Evolutionary conservation across 2,888 invertebrate genomes (phyloP).

Genomic region (Oscheius sp.): DNA sequence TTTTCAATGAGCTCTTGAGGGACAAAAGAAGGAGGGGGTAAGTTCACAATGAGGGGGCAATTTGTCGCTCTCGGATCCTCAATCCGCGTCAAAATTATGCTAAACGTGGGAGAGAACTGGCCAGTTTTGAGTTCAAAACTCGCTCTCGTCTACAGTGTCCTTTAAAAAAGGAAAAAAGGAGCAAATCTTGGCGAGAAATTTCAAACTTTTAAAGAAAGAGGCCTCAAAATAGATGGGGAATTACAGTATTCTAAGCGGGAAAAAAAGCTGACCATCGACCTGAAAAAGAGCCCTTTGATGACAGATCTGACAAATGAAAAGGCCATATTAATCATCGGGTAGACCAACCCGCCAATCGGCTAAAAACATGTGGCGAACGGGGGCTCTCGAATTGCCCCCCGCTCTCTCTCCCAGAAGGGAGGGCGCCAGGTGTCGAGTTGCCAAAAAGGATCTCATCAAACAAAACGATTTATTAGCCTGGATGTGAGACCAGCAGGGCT

Average conservation of each 20-base stretch:
- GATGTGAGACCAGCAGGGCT: no score
- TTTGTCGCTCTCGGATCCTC: no score
- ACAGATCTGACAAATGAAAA: not conserved
- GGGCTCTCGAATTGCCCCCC: not conserved
- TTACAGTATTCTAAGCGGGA: not conserved
- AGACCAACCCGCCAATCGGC: not conserved
- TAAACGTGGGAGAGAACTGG: no score
- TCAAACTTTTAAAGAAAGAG: no score
- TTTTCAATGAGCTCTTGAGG: not conserved
- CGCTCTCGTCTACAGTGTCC: no score
- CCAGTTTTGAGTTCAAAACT: no score
- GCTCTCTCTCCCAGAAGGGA: not conserved
- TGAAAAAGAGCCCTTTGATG: no score
- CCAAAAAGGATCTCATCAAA: not conserved
- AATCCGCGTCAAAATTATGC: no score
- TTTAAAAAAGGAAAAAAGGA: no score
- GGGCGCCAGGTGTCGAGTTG: not conserved
- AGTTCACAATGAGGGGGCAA: not conserved
- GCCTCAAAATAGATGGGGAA: not conserved
- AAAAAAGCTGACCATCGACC: not conserved
- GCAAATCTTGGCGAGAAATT: no score
- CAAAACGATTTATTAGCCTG: slow-evolving; percentile 12
- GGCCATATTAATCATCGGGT: not conserved
- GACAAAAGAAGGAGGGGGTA: not conserved
- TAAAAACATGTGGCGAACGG: not conserved